Evolutionary conservation across 2,888 invertebrate species (phyloP).

Genomic region (Euzetes globulus): DNA sequence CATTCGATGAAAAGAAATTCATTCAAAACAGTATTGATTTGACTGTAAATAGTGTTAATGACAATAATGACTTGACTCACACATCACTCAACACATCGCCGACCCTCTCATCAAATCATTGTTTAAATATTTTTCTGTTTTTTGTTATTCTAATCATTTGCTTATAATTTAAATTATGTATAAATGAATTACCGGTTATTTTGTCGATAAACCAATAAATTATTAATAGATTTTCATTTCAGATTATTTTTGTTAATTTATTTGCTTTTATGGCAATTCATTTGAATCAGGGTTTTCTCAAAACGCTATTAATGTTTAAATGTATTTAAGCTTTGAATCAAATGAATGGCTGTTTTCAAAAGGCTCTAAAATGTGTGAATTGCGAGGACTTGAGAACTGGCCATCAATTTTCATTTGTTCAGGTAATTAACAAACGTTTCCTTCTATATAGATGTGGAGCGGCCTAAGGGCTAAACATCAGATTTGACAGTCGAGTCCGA

Average conservation of each 20-base stretch:
- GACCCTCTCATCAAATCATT: background rate
- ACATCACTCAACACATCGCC: background rate
- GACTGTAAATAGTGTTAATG: conserved; percentile 10
- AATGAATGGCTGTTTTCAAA: too few species aligned
- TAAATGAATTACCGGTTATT: conserved; percentile 17
- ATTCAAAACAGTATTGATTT: conserved; percentile 4
- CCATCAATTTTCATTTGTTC: conserved; percentile 19
- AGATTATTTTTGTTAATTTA: background rate
- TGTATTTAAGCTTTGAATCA: too few species aligned
- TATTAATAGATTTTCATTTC: background rate
- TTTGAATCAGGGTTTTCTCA: too few species aligned
- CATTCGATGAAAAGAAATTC: conserved; percentile 32
- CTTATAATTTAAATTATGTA: conserved; percentile 3
- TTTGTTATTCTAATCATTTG: background rate
- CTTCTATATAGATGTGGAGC: background rate
- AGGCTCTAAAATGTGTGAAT: background rate
- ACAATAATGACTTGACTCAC: background rate
- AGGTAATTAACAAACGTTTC: background rate
- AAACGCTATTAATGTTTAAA: too few species aligned
- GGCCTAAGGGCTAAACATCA: background rate
- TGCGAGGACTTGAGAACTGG: background rate
- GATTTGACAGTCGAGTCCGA: background rate
- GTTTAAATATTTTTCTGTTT: conserved; percentile 3
- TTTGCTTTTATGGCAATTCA: too few species aligned
- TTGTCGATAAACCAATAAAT: background rate